A percentile compares a stretch with the other conserved stretches of the same genome.
Evolutionary conservation across 2,797 vertebrate species (phyloP).

Genomic region (Coracias cyanogaster): DNA sequence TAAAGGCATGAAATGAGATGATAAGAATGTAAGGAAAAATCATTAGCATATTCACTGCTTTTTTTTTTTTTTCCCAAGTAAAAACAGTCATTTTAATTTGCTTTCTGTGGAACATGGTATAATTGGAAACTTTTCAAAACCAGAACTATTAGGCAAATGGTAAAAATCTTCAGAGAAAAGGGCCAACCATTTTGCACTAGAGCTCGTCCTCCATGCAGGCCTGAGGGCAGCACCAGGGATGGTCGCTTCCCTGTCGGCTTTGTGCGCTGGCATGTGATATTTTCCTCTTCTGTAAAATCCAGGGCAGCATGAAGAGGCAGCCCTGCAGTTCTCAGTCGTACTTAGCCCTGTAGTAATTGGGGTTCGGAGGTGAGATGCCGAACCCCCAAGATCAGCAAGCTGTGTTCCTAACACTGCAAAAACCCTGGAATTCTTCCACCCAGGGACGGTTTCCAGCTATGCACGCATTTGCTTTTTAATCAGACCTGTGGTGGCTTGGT

Average conservation of each 20-base stretch:
- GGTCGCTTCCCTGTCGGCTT: not conserved
- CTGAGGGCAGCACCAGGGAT: not conserved
- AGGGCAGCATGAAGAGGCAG: not conserved
- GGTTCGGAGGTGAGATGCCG: not conserved
- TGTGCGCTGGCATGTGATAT: accelerated
- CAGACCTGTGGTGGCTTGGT: conserved; percentile 55
- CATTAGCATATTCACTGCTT: conserved; percentile 25
- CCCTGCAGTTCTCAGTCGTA: not conserved
- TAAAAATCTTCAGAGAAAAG: conserved; percentile 16
- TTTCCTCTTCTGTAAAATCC: not conserved
- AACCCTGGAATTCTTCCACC: conserved; percentile 39
- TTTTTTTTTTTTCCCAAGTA: not conserved
- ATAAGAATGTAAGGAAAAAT: conserved; percentile 57
- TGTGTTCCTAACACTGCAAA: conserved; percentile 16
- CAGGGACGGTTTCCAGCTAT: conserved; percentile 59
- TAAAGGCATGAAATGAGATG: conserved; percentile 64
- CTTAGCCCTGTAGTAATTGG: not conserved
- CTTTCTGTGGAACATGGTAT: not conserved
- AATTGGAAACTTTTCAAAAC: conserved; percentile 42
- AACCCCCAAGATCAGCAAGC: not conserved
- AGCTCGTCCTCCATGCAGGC: not conserved
- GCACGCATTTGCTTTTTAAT: conserved; percentile 47
- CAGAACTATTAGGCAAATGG: conserved; percentile 22
- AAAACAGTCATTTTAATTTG: conserved; percentile 61
- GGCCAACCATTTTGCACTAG: not conserved